phyloP scores from a whole-genome alignment of 2,797 vertebrate species.

The Coluber constrictor region DNA sequence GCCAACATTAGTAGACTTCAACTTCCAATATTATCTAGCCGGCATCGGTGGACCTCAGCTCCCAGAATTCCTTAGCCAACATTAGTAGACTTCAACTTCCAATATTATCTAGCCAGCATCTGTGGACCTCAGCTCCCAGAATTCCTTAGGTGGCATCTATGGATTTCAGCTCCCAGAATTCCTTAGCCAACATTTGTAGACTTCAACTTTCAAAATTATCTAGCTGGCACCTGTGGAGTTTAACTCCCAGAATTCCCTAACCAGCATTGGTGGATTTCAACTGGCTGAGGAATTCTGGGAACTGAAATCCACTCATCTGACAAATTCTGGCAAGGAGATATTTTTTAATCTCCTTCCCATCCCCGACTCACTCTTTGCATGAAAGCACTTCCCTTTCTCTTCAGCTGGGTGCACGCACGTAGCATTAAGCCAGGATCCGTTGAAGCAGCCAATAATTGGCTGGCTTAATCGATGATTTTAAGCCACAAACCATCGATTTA shows the following conservation, averaged over 20 bases:
- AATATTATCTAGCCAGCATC: too few relatives aligned
- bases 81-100: too few relatives aligned
- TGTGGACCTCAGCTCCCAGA: too few relatives aligned
- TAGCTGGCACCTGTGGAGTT: neutral
- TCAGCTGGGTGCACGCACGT: neutral
- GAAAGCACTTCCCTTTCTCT: neutral
- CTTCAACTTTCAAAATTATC: neutral
- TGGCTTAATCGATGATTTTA: neutral
- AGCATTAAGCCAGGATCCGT: neutral
- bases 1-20: fast-evolving
- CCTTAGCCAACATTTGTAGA: too few relatives aligned
- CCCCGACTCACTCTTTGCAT: neutral
- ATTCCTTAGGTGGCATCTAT: neutral
- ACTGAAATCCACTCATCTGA: neutral
- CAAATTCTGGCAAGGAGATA: neutral
- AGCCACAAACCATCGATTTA: neutral
- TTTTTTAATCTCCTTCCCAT: neutral
- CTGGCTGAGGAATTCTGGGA: too few relatives aligned
- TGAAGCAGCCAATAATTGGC: neutral
- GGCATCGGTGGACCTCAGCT: neutral
- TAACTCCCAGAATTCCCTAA: too few relatives aligned
- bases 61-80: neutral
- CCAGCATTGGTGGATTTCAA: neutral
- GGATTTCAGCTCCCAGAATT: neutral
- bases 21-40: too few relatives aligned